These are phyloP conservation scores for Alca torda DNA, from an alignment of 2,797 vertebrate species.

Conservation along the genomic window DNA sequence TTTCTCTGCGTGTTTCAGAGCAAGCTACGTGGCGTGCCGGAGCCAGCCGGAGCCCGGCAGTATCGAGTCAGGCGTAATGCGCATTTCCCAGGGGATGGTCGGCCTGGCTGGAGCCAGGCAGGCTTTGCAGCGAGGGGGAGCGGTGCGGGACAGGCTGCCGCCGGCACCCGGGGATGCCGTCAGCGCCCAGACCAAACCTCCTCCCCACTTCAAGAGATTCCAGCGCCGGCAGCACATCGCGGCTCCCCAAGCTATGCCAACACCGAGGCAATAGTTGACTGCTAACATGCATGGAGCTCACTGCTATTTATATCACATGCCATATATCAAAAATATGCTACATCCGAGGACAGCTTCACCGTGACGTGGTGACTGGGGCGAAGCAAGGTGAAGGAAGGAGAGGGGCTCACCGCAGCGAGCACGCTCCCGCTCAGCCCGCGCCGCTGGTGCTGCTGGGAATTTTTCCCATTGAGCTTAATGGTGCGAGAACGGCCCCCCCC, in stretches of 20 bases:
- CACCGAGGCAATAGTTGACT: background rate
- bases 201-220: background rate
- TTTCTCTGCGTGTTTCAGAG: background rate
- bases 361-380: background rate
- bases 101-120: background rate
- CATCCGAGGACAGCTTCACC: conserved; percentile 6
- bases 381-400: background rate
- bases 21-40: background rate
- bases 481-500: background rate
- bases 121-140: background rate
- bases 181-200: background rate
- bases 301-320: conserved; percentile 58
- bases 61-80: background rate
- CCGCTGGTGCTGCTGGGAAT: background rate
- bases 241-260: background rate
- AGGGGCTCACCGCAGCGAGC: background rate
- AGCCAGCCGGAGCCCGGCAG: background rate
- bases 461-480: background rate
- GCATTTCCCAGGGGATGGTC: background rate
- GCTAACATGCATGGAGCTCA: conserved; percentile 38
- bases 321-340: conserved; percentile 16
- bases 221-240: background rate
- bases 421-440: background rate
- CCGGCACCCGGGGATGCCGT: background rate
- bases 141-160: background rate